A percentile compares a stretch with the other conserved stretches of the same genome.
phyloP scores from a whole-genome alignment of 2,113 vertebrate genomes.

The Meriones unguiculatus region DNA sequence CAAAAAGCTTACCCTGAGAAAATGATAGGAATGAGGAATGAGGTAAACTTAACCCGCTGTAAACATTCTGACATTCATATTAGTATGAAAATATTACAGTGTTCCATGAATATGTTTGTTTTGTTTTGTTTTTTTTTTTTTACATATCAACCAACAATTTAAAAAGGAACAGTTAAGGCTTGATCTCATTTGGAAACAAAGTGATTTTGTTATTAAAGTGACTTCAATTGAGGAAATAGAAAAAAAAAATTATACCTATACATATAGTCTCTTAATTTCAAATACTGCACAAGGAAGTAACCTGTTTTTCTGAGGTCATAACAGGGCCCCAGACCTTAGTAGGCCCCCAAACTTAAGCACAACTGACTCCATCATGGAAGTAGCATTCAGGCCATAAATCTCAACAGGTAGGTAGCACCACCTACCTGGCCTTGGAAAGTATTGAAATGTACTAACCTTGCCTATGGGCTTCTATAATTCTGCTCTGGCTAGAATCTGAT shows the following conservation, averaged over 20 bases:
- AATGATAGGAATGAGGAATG: background rate
- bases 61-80: background rate
- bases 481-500: background rate
- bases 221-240: background rate
- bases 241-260: background rate
- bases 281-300: background rate
- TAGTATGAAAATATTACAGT: background rate
- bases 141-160: background rate
- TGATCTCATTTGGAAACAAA: constrained; percentile 7
- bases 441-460: background rate
- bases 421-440: background rate
- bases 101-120: no score
- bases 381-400: no score
- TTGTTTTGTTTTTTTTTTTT: no score
- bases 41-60: background rate
- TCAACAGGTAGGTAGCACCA: background rate
- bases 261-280: background rate
- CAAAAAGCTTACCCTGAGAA: background rate
- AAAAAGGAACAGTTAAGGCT: background rate
- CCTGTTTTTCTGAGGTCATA: background rate
- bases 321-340: background rate
- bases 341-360: background rate
- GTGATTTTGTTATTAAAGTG: constrained; percentile 10
- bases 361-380: background rate
- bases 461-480: no score